Percentiles rank a stretch among this genome's conserved stretches.
These are phyloP conservation scores for Thunnus thynnus DNA, from an alignment of 2,113 vertebrate species.

Conservation along the genomic window DNA sequence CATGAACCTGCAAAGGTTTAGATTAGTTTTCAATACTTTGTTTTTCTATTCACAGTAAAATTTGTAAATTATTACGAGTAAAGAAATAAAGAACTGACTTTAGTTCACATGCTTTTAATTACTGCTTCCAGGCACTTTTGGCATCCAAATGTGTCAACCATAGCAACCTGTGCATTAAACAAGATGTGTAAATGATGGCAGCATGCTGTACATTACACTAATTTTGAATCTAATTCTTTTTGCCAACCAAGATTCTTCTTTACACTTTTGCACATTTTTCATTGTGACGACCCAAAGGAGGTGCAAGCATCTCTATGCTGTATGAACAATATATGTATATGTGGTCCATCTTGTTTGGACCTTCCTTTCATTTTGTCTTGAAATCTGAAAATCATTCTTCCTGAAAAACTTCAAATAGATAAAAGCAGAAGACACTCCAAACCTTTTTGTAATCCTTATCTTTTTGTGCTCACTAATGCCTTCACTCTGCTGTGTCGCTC, in stretches of 20 bases:
- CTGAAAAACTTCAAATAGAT: neutral
- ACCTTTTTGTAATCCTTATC: neutral
- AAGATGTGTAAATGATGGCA: neutral
- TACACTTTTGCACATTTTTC: neutral
- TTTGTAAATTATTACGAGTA: neutral
- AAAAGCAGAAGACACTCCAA: neutral
- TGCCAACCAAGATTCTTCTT: neutral
- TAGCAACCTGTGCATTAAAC: neutral
- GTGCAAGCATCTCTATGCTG: neutral
- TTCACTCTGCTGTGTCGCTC: constrained; percentile 27
- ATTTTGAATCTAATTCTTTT: neutral
- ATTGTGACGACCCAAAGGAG: neutral
- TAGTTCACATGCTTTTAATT: neutral
- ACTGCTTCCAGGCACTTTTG: neutral
- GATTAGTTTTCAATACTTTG: neutral
- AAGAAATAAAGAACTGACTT: neutral
- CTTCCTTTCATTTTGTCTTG: neutral
- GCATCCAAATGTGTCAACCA: neutral
- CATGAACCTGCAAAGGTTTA: neutral
- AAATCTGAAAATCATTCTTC: neutral
- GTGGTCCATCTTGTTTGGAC: neutral
- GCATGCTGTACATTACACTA: neutral
- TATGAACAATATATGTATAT: neutral
- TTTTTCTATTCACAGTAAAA: neutral
- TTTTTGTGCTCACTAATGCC: constrained; percentile 13